A percentile compares a stretch with the other conserved stretches of the same genome.
phyloP scores from a whole-genome alignment of 2,888 invertebrate species.

The Amphipyra berbera region DNA sequence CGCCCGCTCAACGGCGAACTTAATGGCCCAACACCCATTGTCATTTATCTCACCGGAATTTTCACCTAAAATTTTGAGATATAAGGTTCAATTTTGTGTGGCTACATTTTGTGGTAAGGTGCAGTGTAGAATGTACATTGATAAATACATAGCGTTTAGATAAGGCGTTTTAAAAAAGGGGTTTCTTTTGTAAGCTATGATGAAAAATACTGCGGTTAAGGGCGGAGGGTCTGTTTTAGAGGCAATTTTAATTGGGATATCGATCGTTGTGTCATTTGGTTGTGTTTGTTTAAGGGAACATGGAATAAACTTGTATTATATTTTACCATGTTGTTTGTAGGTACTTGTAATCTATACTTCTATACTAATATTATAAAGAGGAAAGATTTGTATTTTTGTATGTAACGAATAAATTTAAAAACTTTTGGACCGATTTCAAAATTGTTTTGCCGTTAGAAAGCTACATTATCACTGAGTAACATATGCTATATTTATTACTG shows the following conservation, averaged over 20 bases:
- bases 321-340: too few relatives aligned
- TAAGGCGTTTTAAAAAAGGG: slow-evolving; percentile 59
- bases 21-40: slow-evolving; percentile 58
- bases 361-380: too few relatives aligned
- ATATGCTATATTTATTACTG: too few relatives aligned
- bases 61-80: neutral
- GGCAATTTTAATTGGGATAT: slow-evolving; percentile 55
- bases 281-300: neutral
- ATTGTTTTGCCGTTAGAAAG: too few relatives aligned
- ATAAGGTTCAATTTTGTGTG: slow-evolving; percentile 14
- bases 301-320: too few relatives aligned
- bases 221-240: slow-evolving; percentile 43
- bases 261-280: slow-evolving; percentile 37
- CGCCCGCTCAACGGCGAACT: slow-evolving; percentile 45
- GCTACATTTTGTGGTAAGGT: slow-evolving; percentile 17
- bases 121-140: slow-evolving; percentile 55
- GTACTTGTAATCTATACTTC: too few relatives aligned
- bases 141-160: slow-evolving; percentile 62
- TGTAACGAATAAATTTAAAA: too few relatives aligned
- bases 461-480: too few relatives aligned
- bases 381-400: too few relatives aligned
- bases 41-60: slow-evolving; percentile 13
- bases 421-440: too few relatives aligned
- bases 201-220: slow-evolving; percentile 60
- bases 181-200: slow-evolving; percentile 55